Conservation (phyloP, 2,113 vertebrate species). For the Sialia sialis region DNA sequence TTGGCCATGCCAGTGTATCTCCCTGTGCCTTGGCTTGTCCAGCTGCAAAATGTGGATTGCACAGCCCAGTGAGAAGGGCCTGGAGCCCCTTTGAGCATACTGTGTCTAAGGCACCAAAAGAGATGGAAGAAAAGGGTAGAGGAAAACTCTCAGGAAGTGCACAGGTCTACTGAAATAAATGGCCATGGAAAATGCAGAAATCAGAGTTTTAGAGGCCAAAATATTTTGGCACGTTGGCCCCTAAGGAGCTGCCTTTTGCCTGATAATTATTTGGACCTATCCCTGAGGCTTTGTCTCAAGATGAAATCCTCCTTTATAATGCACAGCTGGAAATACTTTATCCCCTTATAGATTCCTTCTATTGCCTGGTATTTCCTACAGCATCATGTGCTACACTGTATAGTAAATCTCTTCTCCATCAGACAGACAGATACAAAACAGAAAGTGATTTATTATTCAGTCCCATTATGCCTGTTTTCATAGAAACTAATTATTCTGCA, state of each 20-base stretch:
- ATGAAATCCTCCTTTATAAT: conserved; percentile 18
- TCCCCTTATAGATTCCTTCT: conserved; percentile 19
- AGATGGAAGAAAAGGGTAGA: not conserved
- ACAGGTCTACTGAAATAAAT: not conserved
- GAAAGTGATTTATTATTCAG: conserved; percentile 81
- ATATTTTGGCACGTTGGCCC: not conserved
- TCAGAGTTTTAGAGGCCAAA: not conserved
- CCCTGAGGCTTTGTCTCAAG: not conserved
- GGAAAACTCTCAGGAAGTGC: not conserved
- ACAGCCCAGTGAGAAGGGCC: not conserved
- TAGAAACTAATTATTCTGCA: conserved; percentile 83
- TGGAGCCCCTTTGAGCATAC: not conserved
- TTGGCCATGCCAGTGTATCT: not conserved
- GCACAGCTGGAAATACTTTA: conserved; percentile 35
- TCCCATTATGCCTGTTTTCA: conserved; percentile 79
- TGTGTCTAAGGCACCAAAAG: not conserved
- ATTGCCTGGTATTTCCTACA: conserved; percentile 33
- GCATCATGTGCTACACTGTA: conserved; percentile 18
- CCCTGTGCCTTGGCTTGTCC: not conserved
- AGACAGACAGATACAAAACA: conserved; percentile 70
- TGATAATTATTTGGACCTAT: not conserved
- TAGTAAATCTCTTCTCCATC: conserved; percentile 74
- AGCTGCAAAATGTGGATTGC: not conserved
- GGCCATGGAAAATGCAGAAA: not conserved
- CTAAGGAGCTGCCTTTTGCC: not conserved